Conservation (phyloP, 2,797 vertebrate genomes). For the Muraenolepis orangiensis region DNA sequence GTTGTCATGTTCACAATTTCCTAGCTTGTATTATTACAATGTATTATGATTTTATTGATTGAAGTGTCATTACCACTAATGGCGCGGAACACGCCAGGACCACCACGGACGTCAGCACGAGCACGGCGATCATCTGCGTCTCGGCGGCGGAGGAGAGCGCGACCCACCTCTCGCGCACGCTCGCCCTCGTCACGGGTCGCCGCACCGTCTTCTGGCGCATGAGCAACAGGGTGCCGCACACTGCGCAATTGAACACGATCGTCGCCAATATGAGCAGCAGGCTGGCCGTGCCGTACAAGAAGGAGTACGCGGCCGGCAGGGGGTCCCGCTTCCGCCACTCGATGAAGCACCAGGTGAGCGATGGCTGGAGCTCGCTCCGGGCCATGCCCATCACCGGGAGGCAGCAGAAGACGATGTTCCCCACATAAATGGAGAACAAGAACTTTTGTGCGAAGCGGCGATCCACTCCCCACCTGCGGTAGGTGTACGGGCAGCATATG, state of each 20-base stretch:
- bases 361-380: slow-evolving; percentile 70
- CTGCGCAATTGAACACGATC: slow-evolving; percentile 86
- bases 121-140: slow-evolving; percentile 94
- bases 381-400: slow-evolving; percentile 87
- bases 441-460: slow-evolving; percentile 83
- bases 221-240: slow-evolving; percentile 87
- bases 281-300: slow-evolving; percentile 88
- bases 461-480: slow-evolving; percentile 84
- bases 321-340: slow-evolving; percentile 76
- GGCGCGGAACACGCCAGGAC: slow-evolving; percentile 93
- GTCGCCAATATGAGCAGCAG: slow-evolving; percentile 88
- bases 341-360: slow-evolving; percentile 92
- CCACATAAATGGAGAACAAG: slow-evolving; percentile 82
- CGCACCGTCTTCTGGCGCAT: slow-evolving; percentile 87
- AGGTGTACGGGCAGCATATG: slow-evolving; percentile 95
- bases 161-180: slow-evolving; percentile 65
- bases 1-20: too few species aligned
- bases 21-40: too few species aligned
- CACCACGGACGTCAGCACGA: slow-evolving; percentile 89
- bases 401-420: slow-evolving; percentile 88
- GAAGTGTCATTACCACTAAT: slow-evolving; percentile 84
- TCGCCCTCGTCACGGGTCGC: slow-evolving; percentile 69
- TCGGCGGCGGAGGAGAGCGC: slow-evolving; percentile 85
- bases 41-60: too few species aligned
- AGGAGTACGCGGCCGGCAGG: slow-evolving; percentile 76